A percentile compares a stretch with the other conserved stretches of the same genome.
Evolutionary conservation across 2,888 invertebrate genomes (phyloP).

Genomic region (Caenorhabditis sp.): DNA sequence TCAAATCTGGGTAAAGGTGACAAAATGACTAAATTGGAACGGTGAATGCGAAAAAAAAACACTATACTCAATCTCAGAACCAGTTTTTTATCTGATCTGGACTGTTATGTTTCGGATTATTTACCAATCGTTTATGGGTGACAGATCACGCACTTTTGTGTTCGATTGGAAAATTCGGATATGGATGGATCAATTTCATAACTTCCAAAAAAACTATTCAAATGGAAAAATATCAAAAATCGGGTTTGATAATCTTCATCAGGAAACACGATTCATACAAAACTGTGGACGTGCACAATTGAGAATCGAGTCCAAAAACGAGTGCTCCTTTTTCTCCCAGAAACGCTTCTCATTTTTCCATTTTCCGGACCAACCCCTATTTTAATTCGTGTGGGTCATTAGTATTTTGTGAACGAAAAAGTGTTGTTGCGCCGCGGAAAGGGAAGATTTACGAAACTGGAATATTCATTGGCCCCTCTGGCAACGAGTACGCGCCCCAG

Average conservation of each 20-base stretch:
- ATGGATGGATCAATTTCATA: not conserved
- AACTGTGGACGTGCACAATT: not conserved
- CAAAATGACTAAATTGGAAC: slow-evolving; percentile 56
- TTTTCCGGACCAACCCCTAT: slow-evolving; percentile 19
- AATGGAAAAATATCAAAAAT: no score
- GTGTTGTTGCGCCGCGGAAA: slow-evolving; percentile 30
- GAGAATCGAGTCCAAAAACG: not conserved
- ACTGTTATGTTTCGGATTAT: slow-evolving; percentile 59
- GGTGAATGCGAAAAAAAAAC: slow-evolving; percentile 33
- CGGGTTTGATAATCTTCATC: no score
- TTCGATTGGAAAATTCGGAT: not conserved
- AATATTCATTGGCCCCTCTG: slow-evolving; percentile 50
- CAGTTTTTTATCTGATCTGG: slow-evolving; percentile 54
- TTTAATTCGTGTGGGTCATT: slow-evolving; percentile 40
- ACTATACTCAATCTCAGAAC: slow-evolving; percentile 25
- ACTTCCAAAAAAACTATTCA: no score
- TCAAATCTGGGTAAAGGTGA: slow-evolving; percentile 24
- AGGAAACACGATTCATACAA: no score
- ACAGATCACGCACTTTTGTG: slow-evolving; percentile 48
- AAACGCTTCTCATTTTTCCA: no score
- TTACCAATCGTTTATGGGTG: slow-evolving; percentile 42
- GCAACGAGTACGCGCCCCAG: slow-evolving; percentile 17
- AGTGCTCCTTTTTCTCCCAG: no score
- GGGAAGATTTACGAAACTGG: slow-evolving; percentile 40
- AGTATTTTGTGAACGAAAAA: slow-evolving; percentile 55